Evolutionary conservation across 1,140 invertebrate genomes (phyloP), one percentile per base, ranked within the genome.

Genomic region (Halictus rubicundus): DNA sequence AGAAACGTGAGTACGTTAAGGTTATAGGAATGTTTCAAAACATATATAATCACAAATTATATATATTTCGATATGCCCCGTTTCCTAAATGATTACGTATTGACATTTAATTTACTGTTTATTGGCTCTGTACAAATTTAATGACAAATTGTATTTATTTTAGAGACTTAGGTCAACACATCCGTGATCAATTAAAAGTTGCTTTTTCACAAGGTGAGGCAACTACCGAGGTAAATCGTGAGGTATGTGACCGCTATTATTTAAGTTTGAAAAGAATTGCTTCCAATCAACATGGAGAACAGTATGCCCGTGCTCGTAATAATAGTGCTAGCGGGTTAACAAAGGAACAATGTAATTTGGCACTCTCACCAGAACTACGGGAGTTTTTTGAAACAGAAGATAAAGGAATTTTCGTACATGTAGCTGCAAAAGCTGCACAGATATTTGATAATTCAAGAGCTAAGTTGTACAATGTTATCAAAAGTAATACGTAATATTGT

Each of bases 141-240:
- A 65, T 39, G 25, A 23, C 74, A 69, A 81, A 70, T 70, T 72
- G 80, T 82, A 87, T 87, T 89, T 88, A 88, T 88, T 88, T 84
- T 92, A 97, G 97, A 88, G 97, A 98, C 92, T 92, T 97, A 61
- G 96, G 96, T 71, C 94, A 96, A 87, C 94, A 95, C 87, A 95
- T 98, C 79, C 94, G 96, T 82, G 93, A 96, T 49, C 94, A 95
- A 92, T 89, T 98, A 0, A 95, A 95, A 86, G 85, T 91, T 81
- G 93, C 95, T 2, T 97, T 97, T 88, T 93, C 94, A 64, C 93
- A 94, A 75, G 94, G 94, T 59, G 94, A 95, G 79, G 91, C 93
- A 81, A 88, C 93, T 64, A 90, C 82, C 65, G 92, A 93, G 77
- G 73, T 89, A 19, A 93, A 96, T 88, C 88, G 94, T 61, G 93